Base-by-base conservation (phyloP, 2,113 vertebrate species). In the Trinectes maculatus region DNA sequence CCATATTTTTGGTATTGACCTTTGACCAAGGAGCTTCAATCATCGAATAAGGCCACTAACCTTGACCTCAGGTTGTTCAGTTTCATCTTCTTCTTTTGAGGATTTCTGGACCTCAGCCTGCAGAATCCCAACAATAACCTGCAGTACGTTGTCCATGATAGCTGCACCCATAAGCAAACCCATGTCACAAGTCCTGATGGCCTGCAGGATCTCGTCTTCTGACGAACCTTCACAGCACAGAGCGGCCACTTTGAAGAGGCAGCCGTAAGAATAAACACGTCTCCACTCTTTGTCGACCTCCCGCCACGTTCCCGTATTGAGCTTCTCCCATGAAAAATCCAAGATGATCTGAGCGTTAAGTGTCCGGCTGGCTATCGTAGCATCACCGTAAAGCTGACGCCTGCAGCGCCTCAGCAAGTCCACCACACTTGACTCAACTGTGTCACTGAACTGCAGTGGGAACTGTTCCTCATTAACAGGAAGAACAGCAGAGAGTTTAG, bases 241-340 rank as follows among this genome's bases (percentile, higher is more conserved):
- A 3, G 92, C 89, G 4, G 91, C 77, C 18, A 87, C 93, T 67
- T 95, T 95, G 62, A 97, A 94, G 1, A 97, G 91, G 83, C 96
- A 97, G 68, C 95, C 93, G 0, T 93, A 93, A 1, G 95, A 69
- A 25, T 95, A 99, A 1, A 94, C 92, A 0, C 89, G 89, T 6
- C 96, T 93, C 97, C 97, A 98, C 25, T 92, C 95, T 70, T 94
- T 94, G 80, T 92, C 85, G 67, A 99, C 89, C 0, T 94, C 87
- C 7, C 74, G 85, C 96, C 97, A 99, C 0, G 93, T 91, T 1
- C 94, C 93, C 0, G 85, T 90, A 87, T 98, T 96, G 69, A 98
- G 94, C 48, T 86, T 93, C 85, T 98, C 97, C 96, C 97, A 98
- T 1, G 95, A 82, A 36, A 93, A 90, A 72, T 98, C 96, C 12